Evolutionary conservation across 2,797 vertebrate genomes (phyloP).

Genomic region (Cynodonichthys magdalenae): DNA sequence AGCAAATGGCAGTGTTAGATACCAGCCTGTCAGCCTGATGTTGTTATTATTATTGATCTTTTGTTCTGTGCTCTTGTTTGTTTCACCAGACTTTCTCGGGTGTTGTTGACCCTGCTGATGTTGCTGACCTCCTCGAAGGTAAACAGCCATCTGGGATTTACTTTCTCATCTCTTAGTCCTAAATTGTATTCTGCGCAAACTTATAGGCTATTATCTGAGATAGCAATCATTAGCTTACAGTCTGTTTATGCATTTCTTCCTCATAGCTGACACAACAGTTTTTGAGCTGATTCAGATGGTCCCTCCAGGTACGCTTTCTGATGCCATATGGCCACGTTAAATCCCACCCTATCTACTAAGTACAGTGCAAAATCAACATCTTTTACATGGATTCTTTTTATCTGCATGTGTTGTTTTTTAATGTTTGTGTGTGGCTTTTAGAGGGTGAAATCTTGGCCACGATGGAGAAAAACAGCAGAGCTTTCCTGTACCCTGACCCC

Average conservation of each 20-base stretch:
- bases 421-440: conserved; percentile 58
- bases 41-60: conserved; percentile 66
- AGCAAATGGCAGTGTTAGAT: conserved; percentile 28
- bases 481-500: conserved; percentile 90
- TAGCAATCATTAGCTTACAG: conserved; percentile 64
- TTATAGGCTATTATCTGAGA: conserved; percentile 62
- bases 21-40: conserved; percentile 29
- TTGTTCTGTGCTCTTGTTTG: conserved; percentile 53
- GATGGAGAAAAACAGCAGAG: conserved; percentile 87
- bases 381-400: conserved; percentile 34
- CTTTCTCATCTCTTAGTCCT: conserved; percentile 60
- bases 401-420: conserved; percentile 9
- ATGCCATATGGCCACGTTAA: conserved; percentile 49
- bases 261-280: conserved; percentile 89
- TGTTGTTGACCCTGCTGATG: conserved; percentile 89
- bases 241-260: conserved; percentile 66
- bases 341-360: conserved; percentile 41
- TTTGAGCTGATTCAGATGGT: conserved; percentile 94
- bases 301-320: conserved; percentile 88
- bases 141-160: conserved; percentile 72
- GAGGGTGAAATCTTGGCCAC: conserved; percentile 89
- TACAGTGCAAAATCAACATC: conserved; percentile 44
- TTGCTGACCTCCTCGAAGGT: conserved; percentile 91
- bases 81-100: conserved; percentile 84
- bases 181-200: conserved; percentile 55